Conservation (phyloP, 2,113 vertebrate genomes). For the Calypte anna region DNA sequence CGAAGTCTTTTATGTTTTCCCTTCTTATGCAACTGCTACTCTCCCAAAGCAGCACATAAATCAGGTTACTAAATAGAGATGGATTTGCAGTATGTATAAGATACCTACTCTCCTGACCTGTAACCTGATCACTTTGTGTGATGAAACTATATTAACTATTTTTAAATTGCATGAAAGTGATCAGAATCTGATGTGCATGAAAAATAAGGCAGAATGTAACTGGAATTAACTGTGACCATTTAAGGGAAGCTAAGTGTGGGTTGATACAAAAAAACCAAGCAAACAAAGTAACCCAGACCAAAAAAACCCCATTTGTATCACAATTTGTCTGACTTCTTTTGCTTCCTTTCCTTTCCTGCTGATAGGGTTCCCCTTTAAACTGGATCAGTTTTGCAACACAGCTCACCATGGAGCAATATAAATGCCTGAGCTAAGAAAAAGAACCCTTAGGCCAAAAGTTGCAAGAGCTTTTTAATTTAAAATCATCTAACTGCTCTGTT, state of each 20-base stretch:
- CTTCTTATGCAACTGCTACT: background rate
- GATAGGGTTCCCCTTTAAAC: background rate
- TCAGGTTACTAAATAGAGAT: background rate
- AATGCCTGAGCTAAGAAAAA: background rate
- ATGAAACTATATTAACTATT: background rate
- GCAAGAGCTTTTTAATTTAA: background rate
- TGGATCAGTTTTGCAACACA: background rate
- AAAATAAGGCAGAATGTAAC: background rate
- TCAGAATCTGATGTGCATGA: background rate
- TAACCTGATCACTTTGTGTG: background rate
- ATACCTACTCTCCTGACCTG: background rate
- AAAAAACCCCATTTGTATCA: too few relatives aligned
- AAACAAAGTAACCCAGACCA: background rate
- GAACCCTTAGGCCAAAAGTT: background rate
- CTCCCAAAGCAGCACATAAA: background rate
- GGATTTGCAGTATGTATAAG: background rate
- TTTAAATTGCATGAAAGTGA: background rate
- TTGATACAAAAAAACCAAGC: background rate
- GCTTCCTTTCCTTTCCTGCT: background rate
- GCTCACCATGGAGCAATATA: background rate
- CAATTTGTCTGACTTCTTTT: background rate
- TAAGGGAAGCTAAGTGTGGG: background rate
- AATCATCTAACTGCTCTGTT: background rate
- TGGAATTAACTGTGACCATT: background rate
- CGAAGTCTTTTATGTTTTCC: background rate